Evolutionary conservation across 1,140 invertebrate species (phyloP).

Genomic region (Carposina sasakii): DNA sequence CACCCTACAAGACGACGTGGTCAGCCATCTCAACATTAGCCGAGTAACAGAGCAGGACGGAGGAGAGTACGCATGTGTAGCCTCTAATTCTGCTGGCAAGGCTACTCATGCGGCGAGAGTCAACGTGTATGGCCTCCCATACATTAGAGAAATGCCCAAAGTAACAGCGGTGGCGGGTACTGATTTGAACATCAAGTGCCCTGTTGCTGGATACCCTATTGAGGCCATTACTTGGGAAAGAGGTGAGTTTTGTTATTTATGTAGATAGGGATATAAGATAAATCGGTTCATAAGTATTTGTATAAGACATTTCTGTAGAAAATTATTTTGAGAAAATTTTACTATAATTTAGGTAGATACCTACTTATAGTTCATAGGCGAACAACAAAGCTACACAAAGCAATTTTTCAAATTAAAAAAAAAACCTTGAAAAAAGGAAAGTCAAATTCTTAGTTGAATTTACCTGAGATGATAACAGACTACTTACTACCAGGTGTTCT

Average conservation of each 20-base stretch:
- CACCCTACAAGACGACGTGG: slow-evolving; percentile 92
- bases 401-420: not conserved
- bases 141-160: slow-evolving; percentile 92
- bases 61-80: slow-evolving; percentile 91
- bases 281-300: not conserved
- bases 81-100: slow-evolving; percentile 85
- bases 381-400: not conserved
- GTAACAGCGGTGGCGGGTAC: slow-evolving; percentile 91
- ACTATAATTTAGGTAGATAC: not conserved
- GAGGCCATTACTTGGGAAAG: slow-evolving; percentile 91
- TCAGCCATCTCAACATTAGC: slow-evolving; percentile 95
- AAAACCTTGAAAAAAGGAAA: no score
- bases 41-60: slow-evolving; percentile 91
- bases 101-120: slow-evolving; percentile 87
- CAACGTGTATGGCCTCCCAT: slow-evolving; percentile 93
- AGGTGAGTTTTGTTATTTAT: slow-evolving; percentile 76
- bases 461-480: not conserved
- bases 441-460: no score
- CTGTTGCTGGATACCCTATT: slow-evolving; percentile 94
- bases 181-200: slow-evolving; percentile 90
- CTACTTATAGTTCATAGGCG: not conserved
- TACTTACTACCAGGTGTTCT: not conserved
- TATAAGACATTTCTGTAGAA: not conserved
- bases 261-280: not conserved
- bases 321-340: not conserved